Evolutionary conservation across 1,140 invertebrate species (phyloP).

Genomic region (Drosophila novamexicana): DNA sequence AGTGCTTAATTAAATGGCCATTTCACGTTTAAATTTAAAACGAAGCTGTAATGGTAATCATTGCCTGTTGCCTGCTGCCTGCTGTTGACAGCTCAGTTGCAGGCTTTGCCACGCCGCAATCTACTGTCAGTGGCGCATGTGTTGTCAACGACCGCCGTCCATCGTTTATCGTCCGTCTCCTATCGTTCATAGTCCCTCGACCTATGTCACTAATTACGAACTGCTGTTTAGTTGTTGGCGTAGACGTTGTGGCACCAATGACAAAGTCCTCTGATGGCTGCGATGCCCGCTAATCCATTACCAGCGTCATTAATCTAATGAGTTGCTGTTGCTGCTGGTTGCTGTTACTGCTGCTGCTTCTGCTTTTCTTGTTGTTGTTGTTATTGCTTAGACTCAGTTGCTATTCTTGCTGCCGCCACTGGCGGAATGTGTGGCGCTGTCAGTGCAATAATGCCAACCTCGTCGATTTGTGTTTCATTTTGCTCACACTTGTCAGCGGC

Average conservation of each 20-base stretch:
- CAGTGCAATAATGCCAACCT: slow-evolving; percentile 30
- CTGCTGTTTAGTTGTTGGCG: slow-evolving; percentile 62
- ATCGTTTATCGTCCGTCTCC: not conserved
- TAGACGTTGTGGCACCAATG: slow-evolving; percentile 62
- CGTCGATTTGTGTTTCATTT: slow-evolving; percentile 51
- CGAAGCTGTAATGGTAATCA: slow-evolving; percentile 26
- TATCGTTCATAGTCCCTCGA: slow-evolving; percentile 34
- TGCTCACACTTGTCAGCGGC: slow-evolving; percentile 69
- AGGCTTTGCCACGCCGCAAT: slow-evolving; percentile 9
- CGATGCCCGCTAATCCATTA: slow-evolving; percentile 77
- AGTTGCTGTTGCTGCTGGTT: slow-evolving; percentile 56
- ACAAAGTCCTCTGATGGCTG: slow-evolving; percentile 61
- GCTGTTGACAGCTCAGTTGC: slow-evolving; percentile 32
- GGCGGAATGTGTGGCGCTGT: slow-evolving; percentile 59
- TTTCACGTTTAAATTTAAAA: slow-evolving; percentile 39
- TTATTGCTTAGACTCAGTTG: not conserved
- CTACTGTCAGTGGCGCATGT: slow-evolving; percentile 9
- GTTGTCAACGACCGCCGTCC: not conserved
- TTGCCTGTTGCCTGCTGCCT: slow-evolving; percentile 20
- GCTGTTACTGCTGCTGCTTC: slow-evolving; percentile 19
- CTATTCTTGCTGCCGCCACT: slow-evolving; percentile 30
- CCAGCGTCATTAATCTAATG: slow-evolving; percentile 81
- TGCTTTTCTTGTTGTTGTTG: slow-evolving; percentile 9
- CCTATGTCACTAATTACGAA: slow-evolving; percentile 73
- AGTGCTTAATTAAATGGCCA: slow-evolving; percentile 54